Evolutionary conservation across 2,888 invertebrate genomes (phyloP), one percentile per base, ranked within the genome.

Genomic region (Apeira syringaria): DNA sequence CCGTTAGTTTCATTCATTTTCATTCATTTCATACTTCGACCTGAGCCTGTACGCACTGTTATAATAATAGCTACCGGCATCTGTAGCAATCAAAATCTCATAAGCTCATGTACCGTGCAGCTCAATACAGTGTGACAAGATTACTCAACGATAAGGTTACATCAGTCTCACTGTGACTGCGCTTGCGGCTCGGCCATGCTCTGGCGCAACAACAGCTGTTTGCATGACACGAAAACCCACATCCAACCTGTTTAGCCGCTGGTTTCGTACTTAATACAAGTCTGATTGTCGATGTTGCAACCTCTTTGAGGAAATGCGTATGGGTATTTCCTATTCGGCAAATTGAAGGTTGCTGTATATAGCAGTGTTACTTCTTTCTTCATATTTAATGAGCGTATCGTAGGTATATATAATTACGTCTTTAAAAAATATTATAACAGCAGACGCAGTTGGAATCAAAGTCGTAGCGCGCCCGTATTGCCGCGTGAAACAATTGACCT

Each of bases 221-320:
- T 61, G 64, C 54, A 55, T 79, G 83, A 80, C 86, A 84, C 74
- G 63, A 70, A 80, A 81, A 86, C 85, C 80, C 61, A 79, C 73
- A 78, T 78, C 71, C 72, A 73, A 61, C 59, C 50, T 38, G 61
- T 59, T 41, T 37, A 30, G 8, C 10, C 22, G 15, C 32, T 29
- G 30, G 40, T 45, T 45, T 40, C 50, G 33, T 32, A 7, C 35
- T 32, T 42, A 37, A 39, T 34, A 41, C 30, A 40, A 47, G 46
- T 43, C 39, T 42, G 40, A 32, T 28, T 32, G 35, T 35, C 35
- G 26, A 8, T 35, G 18, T 26, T 45, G 34, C 38, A 39, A 36
- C 22, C 8, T 37, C 10, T 43, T 13, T 43, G 48, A 35, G 10
- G 35, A 40, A 32, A 44, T 10, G 22, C 15, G n/a, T 7, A n/a